Base-by-base conservation (phyloP, 2,113 vertebrate genomes). In the Amblyornis subalaris region DNA sequence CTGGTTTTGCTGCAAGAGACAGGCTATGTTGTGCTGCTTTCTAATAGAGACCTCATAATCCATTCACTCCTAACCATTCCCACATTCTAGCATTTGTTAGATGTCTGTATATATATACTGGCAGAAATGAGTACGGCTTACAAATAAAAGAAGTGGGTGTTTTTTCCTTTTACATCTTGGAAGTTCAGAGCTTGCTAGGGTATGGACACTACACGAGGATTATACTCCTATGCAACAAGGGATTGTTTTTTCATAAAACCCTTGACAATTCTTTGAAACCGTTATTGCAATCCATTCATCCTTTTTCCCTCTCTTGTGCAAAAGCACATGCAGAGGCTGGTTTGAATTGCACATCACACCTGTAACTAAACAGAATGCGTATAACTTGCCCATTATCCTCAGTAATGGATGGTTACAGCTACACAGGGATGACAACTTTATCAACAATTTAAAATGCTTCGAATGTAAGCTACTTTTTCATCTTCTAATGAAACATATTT, bases 401-500 rank as follows among this genome's bases (percentile, higher is more conserved):
- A 45, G 21, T 54, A 69, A 84, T 14, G 57, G 54, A 94, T 60
- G 8, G 64, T 83, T 66, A 57, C 18, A 84, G 25, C 14, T 77
- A 55, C 16, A 2, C 26, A 44, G 72, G 8, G 23, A 44, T 50
- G 64, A 73, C 9, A 58, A 47, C 60, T 54, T 81, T 64, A 64
- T 12, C 53, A 85, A 20, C 14, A 80, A 25, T 21, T 82, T 45
- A 60, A 93, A 94, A 90, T 58, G 40, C 22, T 88, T 75, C 50
- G 25, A 82, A 70, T 61, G 23, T 61, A 89, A 95, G 62, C 19
- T 69, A 54, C 48, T 38, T 4, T 80, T 97, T 86, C 62, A 28
- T 85, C 19, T 90, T 94, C 64, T 94, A 78, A 82, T 47, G 3
- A 45, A 91, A 66, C 29, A 58, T 28, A 81, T 81, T 89, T 91